phyloP scores from a whole-genome alignment of 2,113 vertebrate genomes.

The Meles meles region DNA sequence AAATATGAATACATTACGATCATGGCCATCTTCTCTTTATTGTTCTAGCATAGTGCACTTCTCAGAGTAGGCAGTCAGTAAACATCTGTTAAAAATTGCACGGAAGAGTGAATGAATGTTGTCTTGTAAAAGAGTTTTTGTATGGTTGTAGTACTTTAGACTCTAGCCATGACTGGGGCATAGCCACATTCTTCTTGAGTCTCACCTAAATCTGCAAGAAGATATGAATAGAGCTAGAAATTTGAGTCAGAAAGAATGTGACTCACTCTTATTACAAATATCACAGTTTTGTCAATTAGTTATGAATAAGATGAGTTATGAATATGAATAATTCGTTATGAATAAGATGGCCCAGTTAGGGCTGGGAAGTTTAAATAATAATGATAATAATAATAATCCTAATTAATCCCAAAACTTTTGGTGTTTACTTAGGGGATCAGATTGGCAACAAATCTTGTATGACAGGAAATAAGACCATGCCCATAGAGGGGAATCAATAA shows the following conservation, averaged over 20 bases:
- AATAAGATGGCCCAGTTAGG: background rate
- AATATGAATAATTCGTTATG: background rate
- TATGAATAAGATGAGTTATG: background rate
- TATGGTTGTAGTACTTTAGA: background rate
- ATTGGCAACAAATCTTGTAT: background rate
- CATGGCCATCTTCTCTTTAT: background rate
- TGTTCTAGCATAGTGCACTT: background rate
- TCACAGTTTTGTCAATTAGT: background rate
- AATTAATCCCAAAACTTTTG: background rate
- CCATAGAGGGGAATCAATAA: background rate
- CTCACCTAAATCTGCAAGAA: background rate
- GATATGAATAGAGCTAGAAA: background rate
- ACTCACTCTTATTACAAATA: background rate
- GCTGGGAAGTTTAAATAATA: slow-evolving; percentile 18
- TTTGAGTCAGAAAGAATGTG: background rate
- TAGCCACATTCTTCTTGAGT: background rate
- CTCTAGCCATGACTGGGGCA: background rate
- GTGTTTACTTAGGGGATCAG: background rate
- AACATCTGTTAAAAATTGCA: background rate
- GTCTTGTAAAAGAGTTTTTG: background rate
- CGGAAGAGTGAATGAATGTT: background rate
- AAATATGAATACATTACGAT: background rate
- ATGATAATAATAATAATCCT: background rate
- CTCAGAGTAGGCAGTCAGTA: background rate
- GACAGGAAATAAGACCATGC: background rate